Evolutionary conservation across 2,888 invertebrate genomes (phyloP).

Genomic region (Trichogramma dendrolimi): DNA sequence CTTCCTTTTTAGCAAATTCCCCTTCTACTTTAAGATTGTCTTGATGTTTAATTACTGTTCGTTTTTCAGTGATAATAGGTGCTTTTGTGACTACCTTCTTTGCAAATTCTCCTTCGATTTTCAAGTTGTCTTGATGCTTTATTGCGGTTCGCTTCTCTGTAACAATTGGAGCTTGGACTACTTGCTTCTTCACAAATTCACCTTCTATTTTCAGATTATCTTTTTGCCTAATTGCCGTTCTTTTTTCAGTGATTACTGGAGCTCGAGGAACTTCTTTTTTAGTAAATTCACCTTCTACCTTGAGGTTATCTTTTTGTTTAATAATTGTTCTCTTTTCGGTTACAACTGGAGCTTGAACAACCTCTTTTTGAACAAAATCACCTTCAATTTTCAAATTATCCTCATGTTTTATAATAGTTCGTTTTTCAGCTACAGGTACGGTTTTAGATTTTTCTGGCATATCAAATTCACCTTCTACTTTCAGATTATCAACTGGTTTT

Average conservation of each 20-base stretch:
- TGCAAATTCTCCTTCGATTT: slow-evolving; percentile 55
- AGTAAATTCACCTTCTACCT: slow-evolving; percentile 56
- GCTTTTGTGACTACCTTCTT: slow-evolving; percentile 45
- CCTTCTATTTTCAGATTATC: slow-evolving; percentile 55
- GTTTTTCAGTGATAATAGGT: slow-evolving; percentile 42
- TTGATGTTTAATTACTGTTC: slow-evolving; percentile 39
- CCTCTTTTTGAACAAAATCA: slow-evolving; percentile 48
- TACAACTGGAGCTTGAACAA: slow-evolving; percentile 51
- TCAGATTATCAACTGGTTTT: slow-evolving; percentile 54
- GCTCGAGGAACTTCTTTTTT: slow-evolving; percentile 49
- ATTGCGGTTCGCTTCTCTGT: slow-evolving; percentile 57
- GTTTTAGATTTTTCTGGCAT: slow-evolving; percentile 48
- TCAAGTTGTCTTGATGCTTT: slow-evolving; percentile 58
- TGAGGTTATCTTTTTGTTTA: slow-evolving; percentile 47
- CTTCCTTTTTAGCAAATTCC: slow-evolving; percentile 54
- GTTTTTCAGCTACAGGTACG: slow-evolving; percentile 51
- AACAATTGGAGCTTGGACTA: slow-evolving; percentile 35
- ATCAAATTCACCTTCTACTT: slow-evolving; percentile 54
- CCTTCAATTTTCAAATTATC: slow-evolving; percentile 54
- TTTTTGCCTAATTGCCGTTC: slow-evolving; percentile 48
- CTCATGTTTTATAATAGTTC: slow-evolving; percentile 50
- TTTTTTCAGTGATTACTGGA: slow-evolving; percentile 30
- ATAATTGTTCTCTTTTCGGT: slow-evolving; percentile 42
- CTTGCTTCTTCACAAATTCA: slow-evolving; percentile 52
- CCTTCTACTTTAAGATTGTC: slow-evolving; percentile 67